phyloP scores from a whole-genome alignment of 2,113 vertebrate genomes.

The Lutjanus erythropterus region DNA sequence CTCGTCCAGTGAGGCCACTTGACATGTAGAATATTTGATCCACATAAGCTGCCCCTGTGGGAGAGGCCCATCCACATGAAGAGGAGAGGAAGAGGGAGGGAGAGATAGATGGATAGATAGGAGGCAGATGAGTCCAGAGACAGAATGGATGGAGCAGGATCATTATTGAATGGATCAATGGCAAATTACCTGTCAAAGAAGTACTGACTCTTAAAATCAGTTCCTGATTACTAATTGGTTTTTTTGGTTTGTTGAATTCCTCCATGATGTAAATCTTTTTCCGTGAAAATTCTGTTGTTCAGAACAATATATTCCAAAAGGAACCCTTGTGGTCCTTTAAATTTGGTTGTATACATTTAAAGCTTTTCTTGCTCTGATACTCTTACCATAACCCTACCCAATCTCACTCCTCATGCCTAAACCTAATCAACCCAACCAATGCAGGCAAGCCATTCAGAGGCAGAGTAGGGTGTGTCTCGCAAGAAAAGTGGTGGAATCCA shows the following conservation, averaged over 20 bases:
- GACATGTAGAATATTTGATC: conserved; percentile 64
- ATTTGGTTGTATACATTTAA: not conserved
- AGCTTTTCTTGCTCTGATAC: too few species aligned
- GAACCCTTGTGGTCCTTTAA: not conserved
- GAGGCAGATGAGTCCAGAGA: not conserved
- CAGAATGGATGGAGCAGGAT: conserved; percentile 14
- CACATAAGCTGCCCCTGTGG: conserved; percentile 37
- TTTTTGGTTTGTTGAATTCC: not conserved
- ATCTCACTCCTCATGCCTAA: too few species aligned
- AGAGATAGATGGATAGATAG: not conserved
- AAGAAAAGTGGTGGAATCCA: too few species aligned
- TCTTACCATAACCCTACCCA: too few species aligned
- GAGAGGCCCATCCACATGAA: conserved; percentile 24
- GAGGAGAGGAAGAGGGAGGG: not conserved
- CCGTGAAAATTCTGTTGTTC: not conserved
- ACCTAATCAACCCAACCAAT: too few species aligned
- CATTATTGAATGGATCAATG: conserved; percentile 20
- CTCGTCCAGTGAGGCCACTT: conserved; percentile 50
- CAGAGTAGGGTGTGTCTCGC: too few species aligned
- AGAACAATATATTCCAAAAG: too few species aligned
- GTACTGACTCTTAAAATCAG: conserved; percentile 1
- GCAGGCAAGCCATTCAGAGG: too few species aligned
- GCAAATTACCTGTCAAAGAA: not conserved
- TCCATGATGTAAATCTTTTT: not conserved
- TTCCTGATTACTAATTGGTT: not conserved